These are phyloP conservation scores for Morelia viridis DNA, from an alignment of 2,797 vertebrate genomes.

Conservation along the genomic window DNA sequence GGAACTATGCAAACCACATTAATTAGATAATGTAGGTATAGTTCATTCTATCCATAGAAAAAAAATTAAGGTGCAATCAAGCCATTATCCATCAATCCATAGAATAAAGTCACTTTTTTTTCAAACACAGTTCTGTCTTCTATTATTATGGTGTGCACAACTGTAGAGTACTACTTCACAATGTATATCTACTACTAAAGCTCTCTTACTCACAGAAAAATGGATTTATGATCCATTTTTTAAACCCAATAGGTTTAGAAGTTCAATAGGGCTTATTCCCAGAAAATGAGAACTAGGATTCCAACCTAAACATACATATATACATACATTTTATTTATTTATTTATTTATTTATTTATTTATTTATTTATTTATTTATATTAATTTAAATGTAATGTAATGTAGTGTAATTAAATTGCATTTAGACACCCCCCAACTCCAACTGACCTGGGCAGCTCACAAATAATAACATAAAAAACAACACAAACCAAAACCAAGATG, in stretches of 20 bases:
- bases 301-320: neutral
- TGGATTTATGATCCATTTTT: neutral
- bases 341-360: too few species aligned
- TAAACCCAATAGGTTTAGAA: neutral
- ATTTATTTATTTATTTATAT: neutral
- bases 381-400: too few species aligned
- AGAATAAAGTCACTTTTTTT: neutral
- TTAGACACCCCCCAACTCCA: neutral
- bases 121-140: neutral
- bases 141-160: neutral
- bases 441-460: neutral
- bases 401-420: neutral
- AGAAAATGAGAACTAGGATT: neutral
- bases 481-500: neutral
- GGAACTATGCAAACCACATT: neutral
- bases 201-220: neutral
- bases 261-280: neutral
- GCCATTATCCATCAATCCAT: neutral
- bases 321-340: neutral
- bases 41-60: neutral
- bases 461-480: neutral
- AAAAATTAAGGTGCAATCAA: neutral
- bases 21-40: neutral
- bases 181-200: neutral
- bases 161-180: neutral